phyloP scores from a whole-genome alignment of 2,888 invertebrate species.

The Athetis lepigone region DNA sequence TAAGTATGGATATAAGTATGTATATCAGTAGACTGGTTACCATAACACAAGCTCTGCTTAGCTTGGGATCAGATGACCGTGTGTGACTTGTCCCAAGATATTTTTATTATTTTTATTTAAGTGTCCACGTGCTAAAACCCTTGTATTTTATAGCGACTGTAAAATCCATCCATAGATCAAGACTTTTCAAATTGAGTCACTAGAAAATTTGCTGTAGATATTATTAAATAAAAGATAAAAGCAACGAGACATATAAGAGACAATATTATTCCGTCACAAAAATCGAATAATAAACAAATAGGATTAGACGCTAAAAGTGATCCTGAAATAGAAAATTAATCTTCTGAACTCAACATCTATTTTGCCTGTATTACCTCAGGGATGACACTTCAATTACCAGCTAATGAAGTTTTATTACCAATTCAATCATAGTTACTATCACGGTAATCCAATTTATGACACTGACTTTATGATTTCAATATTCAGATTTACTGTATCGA shows the following conservation, averaged over 20 bases:
- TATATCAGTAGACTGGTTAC: no score
- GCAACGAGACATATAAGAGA: neutral
- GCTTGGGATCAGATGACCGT: no score
- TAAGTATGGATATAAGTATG: no score
- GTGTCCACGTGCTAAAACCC: no score
- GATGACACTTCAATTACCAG: conserved; percentile 46
- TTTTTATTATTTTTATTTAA: no score
- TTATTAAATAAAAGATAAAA: conserved; percentile 20
- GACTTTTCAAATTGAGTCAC: no score
- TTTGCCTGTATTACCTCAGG: conserved; percentile 26
- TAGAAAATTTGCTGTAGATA: no score
- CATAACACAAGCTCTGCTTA: no score
- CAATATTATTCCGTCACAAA: conserved; percentile 4
- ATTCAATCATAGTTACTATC: conserved; percentile 59
- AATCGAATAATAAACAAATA: conserved; percentile 26
- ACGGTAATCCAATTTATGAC: conserved; percentile 57
- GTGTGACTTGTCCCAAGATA: no score
- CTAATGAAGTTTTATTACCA: conserved; percentile 57
- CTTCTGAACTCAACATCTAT: conserved; percentile 30
- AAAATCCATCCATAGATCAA: no score
- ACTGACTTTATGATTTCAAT: conserved; percentile 55
- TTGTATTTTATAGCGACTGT: no score
- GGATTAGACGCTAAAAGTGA: conserved; percentile 4
- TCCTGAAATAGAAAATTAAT: conserved; percentile 31
- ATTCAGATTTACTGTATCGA: conserved; percentile 48